phyloP scores from a whole-genome alignment of 2,888 invertebrate species.

The Amphipyra tragopoginis region DNA sequence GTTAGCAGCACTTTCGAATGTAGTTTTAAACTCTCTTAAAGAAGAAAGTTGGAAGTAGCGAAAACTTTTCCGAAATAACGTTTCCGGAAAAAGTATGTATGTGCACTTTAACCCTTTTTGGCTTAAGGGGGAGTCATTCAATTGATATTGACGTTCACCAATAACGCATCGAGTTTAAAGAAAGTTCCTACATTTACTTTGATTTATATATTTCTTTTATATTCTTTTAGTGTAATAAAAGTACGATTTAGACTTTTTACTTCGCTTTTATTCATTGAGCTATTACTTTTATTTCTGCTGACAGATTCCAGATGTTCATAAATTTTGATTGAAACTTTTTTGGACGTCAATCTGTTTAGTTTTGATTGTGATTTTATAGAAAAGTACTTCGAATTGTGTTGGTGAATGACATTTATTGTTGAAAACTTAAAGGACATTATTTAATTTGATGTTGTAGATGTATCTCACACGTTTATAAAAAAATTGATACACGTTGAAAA shows the following conservation, averaged over 20 bases:
- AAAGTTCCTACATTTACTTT: slow-evolving; percentile 28
- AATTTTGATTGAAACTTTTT: slow-evolving; percentile 19
- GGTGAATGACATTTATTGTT: slow-evolving; percentile 9
- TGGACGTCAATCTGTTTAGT: slow-evolving; percentile 34
- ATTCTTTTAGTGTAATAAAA: slow-evolving; percentile 51
- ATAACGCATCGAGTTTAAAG: slow-evolving; percentile 28
- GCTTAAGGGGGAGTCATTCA: slow-evolving; percentile 15
- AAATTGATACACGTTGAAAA: too few species aligned
- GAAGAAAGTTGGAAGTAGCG: slow-evolving; percentile 34
- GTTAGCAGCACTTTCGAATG: slow-evolving; percentile 33
- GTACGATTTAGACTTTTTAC: slow-evolving; percentile 55
- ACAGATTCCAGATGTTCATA: slow-evolving; percentile 48
- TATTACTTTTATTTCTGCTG: slow-evolving; percentile 59
- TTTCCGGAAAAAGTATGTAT: slow-evolving; percentile 14
- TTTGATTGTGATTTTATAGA: slow-evolving; percentile 30
- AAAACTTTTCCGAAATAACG: slow-evolving; percentile 21
- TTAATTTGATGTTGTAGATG: background rate
- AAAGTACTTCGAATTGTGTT: slow-evolving; percentile 15
- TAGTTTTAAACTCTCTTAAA: slow-evolving; percentile 42
- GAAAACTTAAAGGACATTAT: background rate
- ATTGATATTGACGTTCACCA: slow-evolving; percentile 23
- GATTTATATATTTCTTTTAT: slow-evolving; percentile 36
- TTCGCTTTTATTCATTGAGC: slow-evolving; percentile 59
- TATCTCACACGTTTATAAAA: too few species aligned
- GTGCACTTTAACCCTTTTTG: slow-evolving; percentile 31